Percentiles rank a stretch among this genome's conserved stretches.
Evolutionary conservation across 2,113 vertebrate species (phyloP).

Genomic region (Rostratula benghalensis): DNA sequence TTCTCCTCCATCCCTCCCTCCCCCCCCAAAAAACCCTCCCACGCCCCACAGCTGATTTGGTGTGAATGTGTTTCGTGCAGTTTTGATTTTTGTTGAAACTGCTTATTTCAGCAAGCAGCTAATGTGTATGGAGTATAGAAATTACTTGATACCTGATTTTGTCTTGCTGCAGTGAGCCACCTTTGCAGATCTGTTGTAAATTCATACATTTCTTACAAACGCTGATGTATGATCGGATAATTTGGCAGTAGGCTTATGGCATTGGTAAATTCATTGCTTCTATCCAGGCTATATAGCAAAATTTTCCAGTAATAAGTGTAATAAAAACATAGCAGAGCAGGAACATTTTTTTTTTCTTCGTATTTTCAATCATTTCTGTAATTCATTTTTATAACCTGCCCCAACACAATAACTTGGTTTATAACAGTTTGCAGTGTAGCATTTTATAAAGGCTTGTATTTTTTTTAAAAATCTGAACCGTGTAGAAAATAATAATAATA

Average conservation of each 20-base stretch:
- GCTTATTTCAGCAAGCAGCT: neutral
- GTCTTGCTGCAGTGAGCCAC: neutral
- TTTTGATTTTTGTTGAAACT: neutral
- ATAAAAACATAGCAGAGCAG: neutral
- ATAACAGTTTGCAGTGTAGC: neutral
- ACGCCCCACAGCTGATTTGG: neutral
- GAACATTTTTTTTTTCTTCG: neutral
- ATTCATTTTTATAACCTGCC: slow-evolving; percentile 31
- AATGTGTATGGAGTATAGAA: neutral
- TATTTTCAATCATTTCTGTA: slow-evolving; percentile 1
- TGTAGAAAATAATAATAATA: neutral
- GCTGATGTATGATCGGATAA: neutral
- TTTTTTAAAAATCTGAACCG: neutral
- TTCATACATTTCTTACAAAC: neutral
- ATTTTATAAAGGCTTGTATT: slow-evolving; percentile 14
- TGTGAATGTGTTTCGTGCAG: neutral
- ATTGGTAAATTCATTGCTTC: slow-evolving; percentile 27
- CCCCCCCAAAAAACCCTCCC: too few species aligned
- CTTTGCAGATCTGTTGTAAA: neutral
- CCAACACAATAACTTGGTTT: neutral
- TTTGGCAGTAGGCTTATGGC: neutral
- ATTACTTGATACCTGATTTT: neutral
- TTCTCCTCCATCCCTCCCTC: fast-evolving
- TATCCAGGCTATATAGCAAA: neutral
- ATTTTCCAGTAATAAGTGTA: neutral